A percentile compares a stretch with the other conserved stretches of the same genome.
phyloP scores from a whole-genome alignment of 1,140 invertebrate genomes.

The Hyposmocoma kahamanoa region DNA sequence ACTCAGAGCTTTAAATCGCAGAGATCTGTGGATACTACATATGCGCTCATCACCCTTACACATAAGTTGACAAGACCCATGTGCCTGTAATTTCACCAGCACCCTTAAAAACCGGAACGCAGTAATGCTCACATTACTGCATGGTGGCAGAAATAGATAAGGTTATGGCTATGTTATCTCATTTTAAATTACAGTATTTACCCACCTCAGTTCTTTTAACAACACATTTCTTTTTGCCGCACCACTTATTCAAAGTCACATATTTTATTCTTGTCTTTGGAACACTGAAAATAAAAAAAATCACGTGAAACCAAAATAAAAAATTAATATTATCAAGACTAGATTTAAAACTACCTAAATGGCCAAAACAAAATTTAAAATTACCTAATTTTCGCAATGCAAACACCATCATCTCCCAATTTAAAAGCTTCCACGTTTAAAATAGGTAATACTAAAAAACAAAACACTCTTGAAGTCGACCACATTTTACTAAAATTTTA shows the following conservation, averaged over 20 bases:
- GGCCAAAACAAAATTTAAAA: not conserved
- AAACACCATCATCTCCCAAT: conserved; percentile 28
- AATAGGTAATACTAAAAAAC: conserved; percentile 14
- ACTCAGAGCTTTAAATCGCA: too few relatives aligned
- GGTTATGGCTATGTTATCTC: too few relatives aligned
- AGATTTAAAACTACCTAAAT: not conserved
- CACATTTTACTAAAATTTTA: not conserved
- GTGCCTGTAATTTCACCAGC: too few relatives aligned
- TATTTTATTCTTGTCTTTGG: conserved; percentile 25
- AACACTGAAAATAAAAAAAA: conserved; percentile 23
- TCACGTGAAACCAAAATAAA: not conserved
- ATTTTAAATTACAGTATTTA: too few relatives aligned
- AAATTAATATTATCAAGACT: not conserved
- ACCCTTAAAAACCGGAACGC: too few relatives aligned
- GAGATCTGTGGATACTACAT: too few relatives aligned
- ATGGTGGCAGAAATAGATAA: too few relatives aligned
- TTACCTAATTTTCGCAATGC: conserved; percentile 30
- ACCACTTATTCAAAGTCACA: conserved; percentile 23
- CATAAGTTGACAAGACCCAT: too few relatives aligned
- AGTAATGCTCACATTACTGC: too few relatives aligned
- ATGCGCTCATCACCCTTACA: too few relatives aligned
- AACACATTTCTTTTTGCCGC: conserved; percentile 36
- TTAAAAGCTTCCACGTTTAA: conserved; percentile 21
- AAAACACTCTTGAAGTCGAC: conserved; percentile 5
- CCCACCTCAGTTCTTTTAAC: conserved; percentile 7